Conservation (phyloP, 2,888 invertebrate species). For the Podotricha telesiphe region DNA sequence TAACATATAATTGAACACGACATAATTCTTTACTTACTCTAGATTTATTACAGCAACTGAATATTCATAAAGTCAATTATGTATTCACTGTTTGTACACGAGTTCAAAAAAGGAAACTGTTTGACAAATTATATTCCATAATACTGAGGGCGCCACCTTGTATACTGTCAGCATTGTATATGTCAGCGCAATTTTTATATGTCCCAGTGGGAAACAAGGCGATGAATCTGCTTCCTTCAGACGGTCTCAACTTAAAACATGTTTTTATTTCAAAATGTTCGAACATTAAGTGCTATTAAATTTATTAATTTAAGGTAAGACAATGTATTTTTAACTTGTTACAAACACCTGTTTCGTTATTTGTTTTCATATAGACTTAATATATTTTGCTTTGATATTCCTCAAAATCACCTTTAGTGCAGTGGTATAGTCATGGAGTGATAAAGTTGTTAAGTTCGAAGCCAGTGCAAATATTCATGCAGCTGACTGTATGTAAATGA, state of each 20-base stretch:
- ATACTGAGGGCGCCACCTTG: slow-evolving; percentile 63
- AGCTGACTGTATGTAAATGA: no score
- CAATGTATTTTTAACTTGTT: neutral
- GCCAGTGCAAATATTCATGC: no score
- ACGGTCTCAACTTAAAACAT: slow-evolving; percentile 21
- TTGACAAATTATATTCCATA: slow-evolving; percentile 66
- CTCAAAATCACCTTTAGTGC: no score
- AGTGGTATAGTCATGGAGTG: no score
- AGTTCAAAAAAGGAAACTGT: slow-evolving; percentile 49
- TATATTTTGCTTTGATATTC: neutral
- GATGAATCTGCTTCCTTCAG: slow-evolving; percentile 43
- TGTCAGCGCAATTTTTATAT: slow-evolving; percentile 65
- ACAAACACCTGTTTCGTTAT: neutral
- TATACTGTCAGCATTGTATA: slow-evolving; percentile 54
- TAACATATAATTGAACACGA: slow-evolving; percentile 1
- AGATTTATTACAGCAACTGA: slow-evolving; percentile 27
- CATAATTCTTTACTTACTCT: slow-evolving; percentile 15
- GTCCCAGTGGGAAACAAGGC: slow-evolving; percentile 52
- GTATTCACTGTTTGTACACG: slow-evolving; percentile 47
- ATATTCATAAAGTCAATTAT: slow-evolving; percentile 42
- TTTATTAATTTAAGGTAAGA: slow-evolving; percentile 10
- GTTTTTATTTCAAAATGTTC: slow-evolving; percentile 3
- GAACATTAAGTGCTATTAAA: neutral
- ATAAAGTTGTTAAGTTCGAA: no score
- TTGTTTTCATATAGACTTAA: neutral